Base-by-base conservation (phyloP, 2,113 vertebrate species). In the Phyllostomus discolor region DNA sequence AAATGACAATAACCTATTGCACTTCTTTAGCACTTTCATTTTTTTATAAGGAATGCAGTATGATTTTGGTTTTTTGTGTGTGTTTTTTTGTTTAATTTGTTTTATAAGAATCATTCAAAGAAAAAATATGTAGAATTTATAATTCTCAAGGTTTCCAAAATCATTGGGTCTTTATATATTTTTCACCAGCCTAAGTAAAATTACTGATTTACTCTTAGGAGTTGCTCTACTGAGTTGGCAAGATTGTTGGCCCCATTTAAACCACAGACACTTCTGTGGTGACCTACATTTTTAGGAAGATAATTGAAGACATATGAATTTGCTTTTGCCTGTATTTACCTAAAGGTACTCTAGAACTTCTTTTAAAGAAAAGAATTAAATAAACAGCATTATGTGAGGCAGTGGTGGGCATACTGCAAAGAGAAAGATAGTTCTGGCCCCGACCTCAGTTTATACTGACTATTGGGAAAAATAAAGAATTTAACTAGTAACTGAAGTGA, bases 301-400 rank as follows among this genome's bases (percentile, higher is more conserved):
- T 93, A 91, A 97, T 35, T 72, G 72, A 94, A 95, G 50, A 85
- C 87, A 91, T 82, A 64, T 41, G 87, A 79, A 86, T 94, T 96
- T 92, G 76, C 41, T 89, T 89, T 92, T 96, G 46, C 46, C n/a
- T 87, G 64, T 79, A 54, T 69, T 94, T 94, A 83, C 48, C 62
- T 92, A 94, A 94, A 48, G 33, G 10, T 67, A 82, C 67, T 83
- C 67, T 73, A 72, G 82, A 81, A 48, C 15, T 76, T 52, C 59
- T 67, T 78, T 50, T 78, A 33, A 50, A 78, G 31, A 50, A 50
- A 86, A 62, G 11, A 87, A 73, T 70, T 52, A 83, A 78, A 93
- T 52, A 79, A 90, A 10, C 12, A 94, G 16, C 35, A 10, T 73
- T 14, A 22, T 64, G 11, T n/a, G 67, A 79, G 79, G 10, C 12